Conservation (phyloP, 2,113 vertebrate genomes). For the Otolemur garnettii region DNA sequence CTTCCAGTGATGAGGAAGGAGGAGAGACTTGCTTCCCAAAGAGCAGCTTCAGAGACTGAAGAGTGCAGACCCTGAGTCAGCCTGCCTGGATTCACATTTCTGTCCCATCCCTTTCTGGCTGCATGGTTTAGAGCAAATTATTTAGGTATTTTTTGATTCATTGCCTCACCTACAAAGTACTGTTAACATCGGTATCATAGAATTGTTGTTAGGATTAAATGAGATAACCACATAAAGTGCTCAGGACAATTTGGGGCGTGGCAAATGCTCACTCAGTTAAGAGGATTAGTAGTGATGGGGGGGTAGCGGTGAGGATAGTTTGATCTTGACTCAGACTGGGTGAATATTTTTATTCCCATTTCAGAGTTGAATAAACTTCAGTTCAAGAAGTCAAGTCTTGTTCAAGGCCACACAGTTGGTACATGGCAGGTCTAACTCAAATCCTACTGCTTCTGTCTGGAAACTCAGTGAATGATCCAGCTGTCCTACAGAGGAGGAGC, state of each 20-base stretch:
- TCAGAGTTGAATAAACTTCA: background rate
- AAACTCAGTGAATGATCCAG: background rate
- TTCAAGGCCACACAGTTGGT: background rate
- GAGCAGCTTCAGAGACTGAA: background rate
- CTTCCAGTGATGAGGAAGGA: background rate
- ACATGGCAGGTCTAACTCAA: background rate
- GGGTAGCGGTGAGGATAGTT: background rate
- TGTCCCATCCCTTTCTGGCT: background rate
- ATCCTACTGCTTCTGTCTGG: background rate
- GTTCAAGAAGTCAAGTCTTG: background rate
- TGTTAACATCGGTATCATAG: background rate
- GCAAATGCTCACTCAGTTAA: background rate
- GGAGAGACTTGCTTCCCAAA: background rate
- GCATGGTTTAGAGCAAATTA: background rate
- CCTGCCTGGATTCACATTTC: background rate
- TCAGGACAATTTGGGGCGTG: accelerated
- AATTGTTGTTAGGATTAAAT: background rate
- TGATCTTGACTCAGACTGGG: background rate
- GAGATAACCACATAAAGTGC: background rate
- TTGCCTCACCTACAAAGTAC: background rate
- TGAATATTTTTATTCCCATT: background rate
- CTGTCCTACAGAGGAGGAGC: background rate
- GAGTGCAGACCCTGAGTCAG: background rate
- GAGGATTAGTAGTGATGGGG: too few relatives aligned
- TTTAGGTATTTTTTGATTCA: background rate